phyloP scores from a whole-genome alignment of 2,797 vertebrate species.

The Tapera naevia region DNA sequence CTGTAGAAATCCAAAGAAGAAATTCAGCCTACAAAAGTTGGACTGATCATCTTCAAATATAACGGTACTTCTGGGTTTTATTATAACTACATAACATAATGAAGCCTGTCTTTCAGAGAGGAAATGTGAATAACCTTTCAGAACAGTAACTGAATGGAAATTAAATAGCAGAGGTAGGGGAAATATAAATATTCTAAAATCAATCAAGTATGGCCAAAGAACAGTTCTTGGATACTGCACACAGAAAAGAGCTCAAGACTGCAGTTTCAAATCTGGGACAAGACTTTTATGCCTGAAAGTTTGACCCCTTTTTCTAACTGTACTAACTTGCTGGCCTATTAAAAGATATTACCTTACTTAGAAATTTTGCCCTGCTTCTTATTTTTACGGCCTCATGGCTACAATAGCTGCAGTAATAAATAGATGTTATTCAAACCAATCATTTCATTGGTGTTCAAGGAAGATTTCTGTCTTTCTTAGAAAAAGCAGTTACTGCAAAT shows the following conservation, averaged over 20 bases:
- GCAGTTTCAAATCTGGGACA: neutral
- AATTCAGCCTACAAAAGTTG: neutral
- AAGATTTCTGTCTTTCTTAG: neutral
- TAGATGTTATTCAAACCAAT: neutral
- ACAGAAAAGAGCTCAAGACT: neutral
- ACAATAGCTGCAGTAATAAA: neutral
- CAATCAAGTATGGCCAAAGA: neutral
- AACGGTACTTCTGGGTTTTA: neutral
- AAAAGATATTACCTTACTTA: neutral
- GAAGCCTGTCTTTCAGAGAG: neutral
- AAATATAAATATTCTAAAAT: neutral
- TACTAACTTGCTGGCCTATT: neutral
- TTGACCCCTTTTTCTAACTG: neutral
- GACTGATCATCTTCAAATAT: neutral
- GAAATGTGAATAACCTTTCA: neutral
- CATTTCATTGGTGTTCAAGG: neutral
- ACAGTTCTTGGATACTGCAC: neutral
- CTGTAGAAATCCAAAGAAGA: neutral
- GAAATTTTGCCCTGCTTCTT: neutral
- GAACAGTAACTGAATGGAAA: neutral
- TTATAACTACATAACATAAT: neutral
- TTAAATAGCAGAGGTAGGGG: neutral
- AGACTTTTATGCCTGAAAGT: neutral
- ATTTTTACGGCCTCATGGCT: neutral
- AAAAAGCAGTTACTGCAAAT: neutral